Evolutionary conservation across 2,797 vertebrate genomes (phyloP).

Genomic region (Buceros bicornis): DNA sequence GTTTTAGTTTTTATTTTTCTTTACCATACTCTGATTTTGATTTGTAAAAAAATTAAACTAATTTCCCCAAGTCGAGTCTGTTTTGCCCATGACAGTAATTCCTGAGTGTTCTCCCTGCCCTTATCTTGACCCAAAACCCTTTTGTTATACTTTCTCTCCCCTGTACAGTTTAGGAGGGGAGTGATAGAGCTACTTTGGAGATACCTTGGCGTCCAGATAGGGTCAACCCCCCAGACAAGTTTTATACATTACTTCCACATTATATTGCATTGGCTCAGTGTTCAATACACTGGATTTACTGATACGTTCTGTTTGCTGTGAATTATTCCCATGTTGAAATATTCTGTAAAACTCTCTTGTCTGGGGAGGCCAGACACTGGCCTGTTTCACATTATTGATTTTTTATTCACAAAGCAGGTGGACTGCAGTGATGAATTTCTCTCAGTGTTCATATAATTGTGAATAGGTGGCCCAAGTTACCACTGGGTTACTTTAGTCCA

Average conservation of each 20-base stretch:
- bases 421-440: neutral
- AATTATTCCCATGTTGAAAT: neutral
- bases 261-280: neutral
- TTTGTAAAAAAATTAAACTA: neutral
- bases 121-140: neutral
- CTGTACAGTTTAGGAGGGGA: neutral
- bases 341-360: neutral
- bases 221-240: neutral
- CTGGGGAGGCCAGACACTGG: neutral
- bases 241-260: neutral
- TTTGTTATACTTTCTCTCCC: neutral
- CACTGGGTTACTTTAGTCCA: neutral
- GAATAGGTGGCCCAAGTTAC: neutral
- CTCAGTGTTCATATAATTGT: neutral
- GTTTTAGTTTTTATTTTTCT: neutral
- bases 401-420: neutral
- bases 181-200: neutral
- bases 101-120: neutral
- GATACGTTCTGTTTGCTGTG: neutral
- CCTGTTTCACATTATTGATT: neutral
- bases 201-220: neutral
- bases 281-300: neutral
- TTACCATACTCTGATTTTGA: neutral
- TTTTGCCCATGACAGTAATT: neutral
- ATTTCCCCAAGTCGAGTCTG: neutral